Base-by-base conservation (phyloP, 2,113 vertebrate genomes). In the Alaudala cheleensis region DNA sequence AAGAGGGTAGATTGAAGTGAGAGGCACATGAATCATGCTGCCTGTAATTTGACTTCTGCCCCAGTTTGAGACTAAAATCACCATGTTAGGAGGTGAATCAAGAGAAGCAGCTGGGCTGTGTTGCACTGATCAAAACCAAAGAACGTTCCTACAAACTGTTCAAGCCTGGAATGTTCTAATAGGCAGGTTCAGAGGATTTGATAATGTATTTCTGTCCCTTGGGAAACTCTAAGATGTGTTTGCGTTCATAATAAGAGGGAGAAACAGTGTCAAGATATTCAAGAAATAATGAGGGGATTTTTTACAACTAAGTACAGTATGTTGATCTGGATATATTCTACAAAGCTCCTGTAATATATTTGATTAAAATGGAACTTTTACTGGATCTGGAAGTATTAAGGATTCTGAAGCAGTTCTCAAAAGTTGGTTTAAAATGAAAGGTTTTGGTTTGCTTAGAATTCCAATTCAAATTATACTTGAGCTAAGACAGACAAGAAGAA, bases 1-100 rank as follows among this genome's bases (percentile, higher is more conserved):
- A 74, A 42, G 44, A 71, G 24, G 49, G 40, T 61, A 77, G 65
- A 71, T 58, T 91, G 77, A 87, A 89, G n/a, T 67, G 72, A 92
- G 76, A 92, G 54, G 54, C n/a, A 64, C 11, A 14, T 90, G 92
- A 97, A 93, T 91, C 92, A 91, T 29, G 11, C 31, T 90, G 54
- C 53, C n/a, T 84, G n/a, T 64, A 90, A 49, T 91, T 81, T 88
- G 82, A 94, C 80, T 95, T 93, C 57, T 96, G 91, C 47, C 65
- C 69, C 4, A 18, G 33, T 96, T 88, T 90, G 44, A 94, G 76
- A 67, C 58, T 65, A 85, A 90, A 86, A 93, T 77, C 39, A 1
- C 14, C 64, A 66, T 18, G 28, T 76, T 72, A 53, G 78, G 66
- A 91, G 54, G 66, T 66, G 78, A 88, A 64, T 72, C 62, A 85